Evolutionary conservation across 2,797 vertebrate genomes (phyloP), one percentile per base, ranked within the genome.

Genomic region (Sciurus vulgaris): DNA sequence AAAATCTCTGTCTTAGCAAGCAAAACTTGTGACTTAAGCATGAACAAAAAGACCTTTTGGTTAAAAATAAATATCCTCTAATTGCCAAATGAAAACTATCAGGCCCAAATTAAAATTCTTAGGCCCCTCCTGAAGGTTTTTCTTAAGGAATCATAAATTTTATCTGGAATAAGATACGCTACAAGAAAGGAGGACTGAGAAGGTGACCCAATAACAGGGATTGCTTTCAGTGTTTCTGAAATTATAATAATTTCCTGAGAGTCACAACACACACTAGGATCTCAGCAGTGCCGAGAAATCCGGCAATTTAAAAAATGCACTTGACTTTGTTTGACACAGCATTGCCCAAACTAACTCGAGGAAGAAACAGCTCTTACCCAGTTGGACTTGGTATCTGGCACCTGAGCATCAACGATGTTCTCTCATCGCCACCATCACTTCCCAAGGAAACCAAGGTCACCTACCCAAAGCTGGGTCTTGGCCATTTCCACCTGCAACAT

Each of bases 31-130:
- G 44, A 84, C 63, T 86, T 77, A 89, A 95, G 30, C 30, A 47
- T 8, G 24, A 33, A 56, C 74, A 72, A 59, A 87, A 94, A 81
- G 33, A 86, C 0, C 38, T 94, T 90, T 63, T 63, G 77, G 69
- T 49, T 84, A 92, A 95, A 88, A 51, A 73, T 72, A 77, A 90
- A 78, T 35, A 47, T 22, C 15, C 17, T 8, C 7, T 17, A 30
- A 76, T 7, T 86, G 38, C 61, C 78, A 89, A 89, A 89, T 77
- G 86, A 47, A 89, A 96, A 93, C 84, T 78, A 94, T 82, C 70
- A 61, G 73, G 38, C 8, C n/a, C 56, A 82, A 73, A 54, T 83
- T 83, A 33, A 83, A 96, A 86, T 79, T 70, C 93, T n/a, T 44
- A 91, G 47, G 70, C 24, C 47, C 44, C 78, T 30, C 41, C 70